Percentiles rank a stretch among this genome's conserved stretches.
Evolutionary conservation across 1,140 invertebrate genomes (phyloP).

Genomic region (Drosophila rhopaloa): DNA sequence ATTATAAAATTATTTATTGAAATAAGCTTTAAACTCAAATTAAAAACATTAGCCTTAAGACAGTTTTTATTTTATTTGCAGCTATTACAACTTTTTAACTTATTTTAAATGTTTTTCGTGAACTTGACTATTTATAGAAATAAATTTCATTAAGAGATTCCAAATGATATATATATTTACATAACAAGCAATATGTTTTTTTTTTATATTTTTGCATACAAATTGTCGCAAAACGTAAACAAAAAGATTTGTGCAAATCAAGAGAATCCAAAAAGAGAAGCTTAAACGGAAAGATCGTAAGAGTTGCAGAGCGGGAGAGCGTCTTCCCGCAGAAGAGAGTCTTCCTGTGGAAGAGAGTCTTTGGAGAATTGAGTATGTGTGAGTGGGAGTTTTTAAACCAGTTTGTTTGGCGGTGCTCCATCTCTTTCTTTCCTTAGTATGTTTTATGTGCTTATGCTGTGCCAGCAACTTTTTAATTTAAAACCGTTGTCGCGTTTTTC

Average conservation of each 20-base stretch:
- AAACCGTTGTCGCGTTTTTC: conserved; percentile 56
- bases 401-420: conserved; percentile 58
- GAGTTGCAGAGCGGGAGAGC: background rate
- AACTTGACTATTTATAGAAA: too few species aligned
- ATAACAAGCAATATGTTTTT: background rate
- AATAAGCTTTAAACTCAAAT: too few species aligned
- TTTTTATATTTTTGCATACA: background rate
- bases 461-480: conserved; percentile 73
- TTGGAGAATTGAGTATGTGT: conserved; percentile 2
- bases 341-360: conserved; percentile 6
- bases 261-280: conserved; percentile 12
- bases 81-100: too few species aligned
- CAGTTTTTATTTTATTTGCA: too few species aligned
- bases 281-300: background rate
- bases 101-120: too few species aligned
- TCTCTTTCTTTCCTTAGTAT: conserved; percentile 37
- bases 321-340: background rate
- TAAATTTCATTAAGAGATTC: too few species aligned
- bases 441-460: conserved; percentile 53
- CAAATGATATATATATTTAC: too few species aligned
- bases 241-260: background rate
- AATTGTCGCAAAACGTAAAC: conserved; percentile 3
- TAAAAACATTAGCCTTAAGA: too few species aligned
- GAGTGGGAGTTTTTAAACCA: conserved; percentile 67
- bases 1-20: too few species aligned